phyloP scores from a whole-genome alignment of 2,113 vertebrate genomes.

The Cyprinodon variegatus region DNA sequence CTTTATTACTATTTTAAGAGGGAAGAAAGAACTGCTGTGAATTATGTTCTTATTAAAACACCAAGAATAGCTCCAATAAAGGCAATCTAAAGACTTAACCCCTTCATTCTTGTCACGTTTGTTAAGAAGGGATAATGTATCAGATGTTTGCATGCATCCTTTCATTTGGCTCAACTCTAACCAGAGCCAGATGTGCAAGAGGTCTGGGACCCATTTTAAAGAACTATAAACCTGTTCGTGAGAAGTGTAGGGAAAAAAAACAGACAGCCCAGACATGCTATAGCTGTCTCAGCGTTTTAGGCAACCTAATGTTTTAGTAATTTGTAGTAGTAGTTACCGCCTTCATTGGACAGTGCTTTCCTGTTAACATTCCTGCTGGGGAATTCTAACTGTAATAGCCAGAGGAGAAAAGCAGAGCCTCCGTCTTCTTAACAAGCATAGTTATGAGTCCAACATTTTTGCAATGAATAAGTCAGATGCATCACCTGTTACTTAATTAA shows the following conservation, averaged over 20 bases:
- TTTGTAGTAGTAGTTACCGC: conserved; percentile 68
- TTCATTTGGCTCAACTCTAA: conserved; percentile 70
- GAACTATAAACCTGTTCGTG: conserved; percentile 73
- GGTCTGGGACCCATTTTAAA: conserved; percentile 53
- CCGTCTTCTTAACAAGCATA: background rate
- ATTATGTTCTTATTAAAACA: conserved; percentile 46
- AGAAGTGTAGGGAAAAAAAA: conserved; percentile 6
- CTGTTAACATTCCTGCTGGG: conserved; percentile 75
- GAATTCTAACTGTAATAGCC: conserved; percentile 44
- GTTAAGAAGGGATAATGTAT: conserved; percentile 62
- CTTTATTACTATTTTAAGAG: conserved; percentile 20
- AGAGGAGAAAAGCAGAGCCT: conserved; percentile 31
- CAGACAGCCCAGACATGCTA: conserved; percentile 30
- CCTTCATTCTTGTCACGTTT: conserved; percentile 49
- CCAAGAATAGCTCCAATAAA: conserved; percentile 29
- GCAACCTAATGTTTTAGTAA: conserved; percentile 62
- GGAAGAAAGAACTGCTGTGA: conserved; percentile 31
- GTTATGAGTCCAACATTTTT: background rate
- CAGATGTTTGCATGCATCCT: conserved; percentile 70
- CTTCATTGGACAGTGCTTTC: conserved; percentile 61
- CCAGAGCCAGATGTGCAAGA: conserved; percentile 72
- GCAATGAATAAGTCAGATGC: background rate
- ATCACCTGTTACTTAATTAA: background rate
- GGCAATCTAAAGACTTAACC: conserved; percentile 32
- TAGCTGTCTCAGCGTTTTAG: conserved; percentile 54